These are phyloP conservation scores for Lepeophtheirus nordmannii DNA, from an alignment of 2,888 invertebrate species.

Conservation along the genomic window DNA sequence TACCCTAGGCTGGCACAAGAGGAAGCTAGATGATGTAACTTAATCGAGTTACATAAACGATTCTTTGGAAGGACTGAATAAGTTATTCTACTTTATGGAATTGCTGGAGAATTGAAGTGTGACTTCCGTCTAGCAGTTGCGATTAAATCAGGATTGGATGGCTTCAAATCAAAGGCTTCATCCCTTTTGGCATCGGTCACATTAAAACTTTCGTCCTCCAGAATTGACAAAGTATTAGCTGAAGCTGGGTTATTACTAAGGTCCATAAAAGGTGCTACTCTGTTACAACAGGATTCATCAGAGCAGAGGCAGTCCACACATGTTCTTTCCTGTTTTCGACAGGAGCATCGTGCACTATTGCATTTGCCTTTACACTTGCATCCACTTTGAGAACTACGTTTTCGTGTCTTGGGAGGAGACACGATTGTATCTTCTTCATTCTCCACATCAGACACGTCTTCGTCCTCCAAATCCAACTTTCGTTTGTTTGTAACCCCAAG, in stretches of 20 bases:
- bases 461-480: neutral
- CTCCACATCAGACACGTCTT: neutral
- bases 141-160: neutral
- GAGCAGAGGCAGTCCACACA: neutral
- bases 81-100: neutral
- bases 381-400: neutral
- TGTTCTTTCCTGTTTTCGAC: neutral
- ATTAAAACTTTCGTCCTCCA: neutral
- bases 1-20: too few species aligned
- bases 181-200: neutral
- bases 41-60: too few species aligned
- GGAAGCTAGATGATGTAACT: too few species aligned
- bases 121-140: neutral
- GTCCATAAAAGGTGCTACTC: neutral
- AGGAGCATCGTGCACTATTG: neutral
- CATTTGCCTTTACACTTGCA: neutral
- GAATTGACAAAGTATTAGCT: neutral
- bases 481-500: neutral
- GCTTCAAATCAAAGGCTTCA: neutral
- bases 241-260: neutral
- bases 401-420: slow-evolving; percentile 1
- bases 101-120: neutral
- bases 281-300: neutral
- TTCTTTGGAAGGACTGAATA: too few species aligned
- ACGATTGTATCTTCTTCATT: neutral